Evolutionary conservation across 2,888 invertebrate species (phyloP), one percentile per base, ranked within the genome.

Genomic region (Tenthredo amoena): DNA sequence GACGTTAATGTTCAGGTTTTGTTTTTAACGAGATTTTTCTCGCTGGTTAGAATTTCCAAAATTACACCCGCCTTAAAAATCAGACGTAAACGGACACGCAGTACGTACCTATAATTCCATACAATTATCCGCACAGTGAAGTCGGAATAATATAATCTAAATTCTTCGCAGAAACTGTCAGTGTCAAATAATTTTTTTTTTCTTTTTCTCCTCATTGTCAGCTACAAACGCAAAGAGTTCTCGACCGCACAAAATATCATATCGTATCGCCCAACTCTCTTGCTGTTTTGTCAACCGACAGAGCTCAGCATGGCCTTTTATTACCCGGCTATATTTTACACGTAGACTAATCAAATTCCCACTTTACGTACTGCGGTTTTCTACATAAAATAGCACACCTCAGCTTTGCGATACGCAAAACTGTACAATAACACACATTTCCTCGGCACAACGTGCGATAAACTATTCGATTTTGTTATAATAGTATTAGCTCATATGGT

Each of bases 21-120:
- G 34, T 81, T 82, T 62, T 21, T 31, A 82, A 62, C 82, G 40
- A 82, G 65, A 77, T 31, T 68, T 68, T 74, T 43, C 26, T 47
- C 26, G 26, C 26, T 37, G 62, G 62, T 62, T 62, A 12, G 12
- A 21, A 47, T 74, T 40, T 47, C 43, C 21, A n/a, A 74, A 47
- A 9, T 74, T 43, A 74, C 0, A 74, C n/a, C 5, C n/a, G 18
- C 6, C 18, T 18, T 6, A 34, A 65, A 62, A 62, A 62, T 62
- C 62, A 26, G 10, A 62, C 62, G n/a, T 26, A 62, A 62, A 62
- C 62, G 26, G 58, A 58, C 58, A 58, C 18, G 58, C n/a, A n/a
- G 21, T 58, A 58, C 2, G 21, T 62, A n/a, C n/a, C n/a, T n/a
- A 62, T 21, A 62, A 62, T 26, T 62, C 21, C 26, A 21, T 71